A percentile compares a stretch with the other conserved stretches of the same genome.
phyloP scores from a whole-genome alignment of 1,140 invertebrate genomes.

The Drosophila paulistorum region DNA sequence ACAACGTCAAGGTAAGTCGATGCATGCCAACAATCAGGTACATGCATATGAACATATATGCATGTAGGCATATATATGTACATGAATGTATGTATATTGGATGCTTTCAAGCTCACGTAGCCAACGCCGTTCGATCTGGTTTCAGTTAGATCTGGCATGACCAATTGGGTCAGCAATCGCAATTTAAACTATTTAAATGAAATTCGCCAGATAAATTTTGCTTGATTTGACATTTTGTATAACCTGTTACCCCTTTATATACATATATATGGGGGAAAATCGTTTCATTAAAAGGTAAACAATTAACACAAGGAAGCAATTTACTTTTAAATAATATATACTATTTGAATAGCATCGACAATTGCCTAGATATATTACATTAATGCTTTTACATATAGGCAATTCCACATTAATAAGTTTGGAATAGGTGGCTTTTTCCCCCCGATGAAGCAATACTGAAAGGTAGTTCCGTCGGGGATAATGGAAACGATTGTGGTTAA shows the following conservation, averaged over 20 bases:
- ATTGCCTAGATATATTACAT: too few species aligned
- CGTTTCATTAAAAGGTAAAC: not conserved
- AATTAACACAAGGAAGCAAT: too few species aligned
- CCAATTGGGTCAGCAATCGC: constrained; percentile 10
- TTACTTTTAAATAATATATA: too few species aligned
- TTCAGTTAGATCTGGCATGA: constrained; percentile 11
- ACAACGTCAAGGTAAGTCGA: constrained; percentile 48
- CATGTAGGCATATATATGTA: not conserved
- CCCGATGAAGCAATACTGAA: too few species aligned
- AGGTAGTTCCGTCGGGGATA: too few species aligned
- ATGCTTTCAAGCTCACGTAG: constrained; percentile 7
- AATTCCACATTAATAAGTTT: too few species aligned
- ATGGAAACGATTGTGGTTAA: too few species aligned
- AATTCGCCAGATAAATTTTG: not conserved
- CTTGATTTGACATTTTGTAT: constrained; percentile 1
- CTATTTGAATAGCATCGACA: too few species aligned
- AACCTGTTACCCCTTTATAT: not conserved
- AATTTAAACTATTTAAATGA: constrained; percentile 10
- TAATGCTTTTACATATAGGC: too few species aligned
- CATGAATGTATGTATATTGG: not conserved
- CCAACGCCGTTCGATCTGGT: constrained; percentile 7
- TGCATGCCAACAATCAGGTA: constrained; percentile 42
- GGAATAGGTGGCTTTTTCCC: too few species aligned
- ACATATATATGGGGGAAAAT: not conserved
- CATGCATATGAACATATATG: constrained; percentile 55